Conservation (phyloP, 2,888 invertebrate genomes). For the Isoperla grammatica region DNA sequence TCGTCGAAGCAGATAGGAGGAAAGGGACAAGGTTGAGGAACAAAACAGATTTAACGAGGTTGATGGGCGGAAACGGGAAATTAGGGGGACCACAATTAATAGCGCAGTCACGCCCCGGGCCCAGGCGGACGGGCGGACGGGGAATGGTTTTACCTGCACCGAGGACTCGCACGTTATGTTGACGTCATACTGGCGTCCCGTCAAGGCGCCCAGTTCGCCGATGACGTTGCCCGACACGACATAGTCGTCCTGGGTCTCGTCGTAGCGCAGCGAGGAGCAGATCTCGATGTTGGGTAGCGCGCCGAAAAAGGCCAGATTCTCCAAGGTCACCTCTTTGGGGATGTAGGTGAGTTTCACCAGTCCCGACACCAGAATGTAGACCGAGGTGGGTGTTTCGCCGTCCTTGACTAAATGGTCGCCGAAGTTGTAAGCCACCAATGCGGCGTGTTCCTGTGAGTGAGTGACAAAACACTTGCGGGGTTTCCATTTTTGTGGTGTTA, state of each 20-base stretch:
- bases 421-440: not conserved
- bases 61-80: no score
- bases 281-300: constrained; percentile 53
- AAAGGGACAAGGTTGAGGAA: no score
- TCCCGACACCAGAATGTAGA: constrained; percentile 7
- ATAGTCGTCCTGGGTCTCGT: constrained; percentile 49
- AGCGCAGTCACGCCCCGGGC: no score
- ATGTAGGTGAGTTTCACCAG: constrained; percentile 12
- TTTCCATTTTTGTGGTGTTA: no score
- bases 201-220: constrained; percentile 55
- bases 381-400: not conserved
- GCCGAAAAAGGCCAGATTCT: constrained; percentile 45
- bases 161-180: constrained; percentile 55
- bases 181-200: constrained; percentile 51
- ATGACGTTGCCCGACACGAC: constrained; percentile 56
- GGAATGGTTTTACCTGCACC: constrained; percentile 50
- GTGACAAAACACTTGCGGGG: no score
- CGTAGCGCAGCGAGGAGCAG: constrained; percentile 47
- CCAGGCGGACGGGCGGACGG: no score
- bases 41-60: no score
- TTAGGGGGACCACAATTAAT: no score
- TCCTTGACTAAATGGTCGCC: not conserved
- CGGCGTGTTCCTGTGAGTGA: not conserved
- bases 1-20: no score
- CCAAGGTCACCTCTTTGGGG: not conserved